These are phyloP conservation scores for Zaprionus lineosus DNA, from an alignment of 2,888 invertebrate genomes.

Conservation along the genomic window DNA sequence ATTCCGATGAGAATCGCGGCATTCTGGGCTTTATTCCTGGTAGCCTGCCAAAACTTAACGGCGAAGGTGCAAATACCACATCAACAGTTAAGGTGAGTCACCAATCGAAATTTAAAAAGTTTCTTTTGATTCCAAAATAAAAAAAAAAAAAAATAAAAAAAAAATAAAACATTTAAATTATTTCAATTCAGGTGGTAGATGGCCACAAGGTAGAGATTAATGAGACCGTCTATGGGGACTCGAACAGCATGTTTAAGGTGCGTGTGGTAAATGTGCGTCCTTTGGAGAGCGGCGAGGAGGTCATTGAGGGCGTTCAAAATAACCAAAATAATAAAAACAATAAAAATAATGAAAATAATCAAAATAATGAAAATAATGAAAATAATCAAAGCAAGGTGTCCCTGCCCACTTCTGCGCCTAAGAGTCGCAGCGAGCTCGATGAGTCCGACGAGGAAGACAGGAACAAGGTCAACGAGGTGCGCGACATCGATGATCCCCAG, in stretches of 20 bases:
- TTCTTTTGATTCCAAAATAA: not conserved
- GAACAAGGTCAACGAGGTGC: constrained; percentile 78
- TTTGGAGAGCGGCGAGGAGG: constrained; percentile 79
- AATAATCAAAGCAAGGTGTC: constrained; percentile 20
- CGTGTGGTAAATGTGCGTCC: constrained; percentile 84
- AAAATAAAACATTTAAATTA: not conserved
- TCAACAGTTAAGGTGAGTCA: constrained; percentile 81
- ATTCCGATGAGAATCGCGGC: constrained; percentile 35
- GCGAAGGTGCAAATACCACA: constrained; percentile 81
- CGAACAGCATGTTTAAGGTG: constrained; percentile 82
- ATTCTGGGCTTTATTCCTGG: constrained; percentile 43
- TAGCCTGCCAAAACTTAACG: constrained; percentile 44
- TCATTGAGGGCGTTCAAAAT: constrained; percentile 56
- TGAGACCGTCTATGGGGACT: constrained; percentile 84
- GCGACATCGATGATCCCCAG: constrained; percentile 80
- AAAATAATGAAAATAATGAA: too few relatives aligned
- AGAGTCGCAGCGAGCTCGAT: constrained; percentile 42
- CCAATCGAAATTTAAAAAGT: constrained; percentile 1
- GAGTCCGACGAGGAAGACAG: constrained; percentile 71
- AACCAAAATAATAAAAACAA: constrained; percentile 34
- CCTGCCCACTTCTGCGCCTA: constrained; percentile 52
- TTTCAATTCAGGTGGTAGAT: constrained; percentile 83
- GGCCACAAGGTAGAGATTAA: constrained; percentile 85
- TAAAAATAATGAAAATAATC: too few relatives aligned
- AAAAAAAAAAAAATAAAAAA: not conserved